Evolutionary conservation across 2,888 invertebrate species (phyloP), one percentile per base, ranked within the genome.

Genomic region (Xanthia icteritia): DNA sequence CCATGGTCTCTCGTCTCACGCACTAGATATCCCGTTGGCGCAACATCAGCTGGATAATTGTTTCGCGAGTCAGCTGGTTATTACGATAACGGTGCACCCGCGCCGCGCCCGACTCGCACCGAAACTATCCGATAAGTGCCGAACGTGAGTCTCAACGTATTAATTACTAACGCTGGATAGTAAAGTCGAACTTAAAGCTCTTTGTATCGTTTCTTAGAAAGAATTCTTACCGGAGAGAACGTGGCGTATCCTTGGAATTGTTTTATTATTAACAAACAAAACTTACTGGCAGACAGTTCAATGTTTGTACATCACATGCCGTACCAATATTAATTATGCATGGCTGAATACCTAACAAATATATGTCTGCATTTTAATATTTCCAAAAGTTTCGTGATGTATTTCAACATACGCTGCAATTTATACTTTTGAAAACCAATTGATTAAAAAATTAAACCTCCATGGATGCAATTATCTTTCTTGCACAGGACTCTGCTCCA

Each of bases 41-140:
- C 86, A 88, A 89, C 91, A 88, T 88, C 89, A 89, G 89, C 86
- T 86, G 90, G 90, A 91, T 93, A 94, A 94, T 94, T 93, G 92
- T 93, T 94, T 91, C 87, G 88, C 91, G 86, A 92, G 90, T 92
- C 92, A 91, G 92, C 91, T 90, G 90, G 89, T 88, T 90, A 89
- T 92, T 91, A 91, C 90, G 90, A 90, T 93, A 93, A 93, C 93
- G 92, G 92, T 91, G 89, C 87, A 88, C 86, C 63, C 31, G 89
- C 88, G 90, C 88, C 79, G 78, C 70, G 76, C 78, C 76, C 81
- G 84, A 77, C 69, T 69, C 65, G 66, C 69, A 81, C 86, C 85
- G 87, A 83, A 84, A 84, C 83, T 85, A 82, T 73, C 84, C 83
- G 89, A 90, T 87, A 86, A 86, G 80, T 87, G 70, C 80, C 84